Base-by-base conservation (phyloP, 2,888 invertebrate genomes). In the Euspilapteryx auroguttella region DNA sequence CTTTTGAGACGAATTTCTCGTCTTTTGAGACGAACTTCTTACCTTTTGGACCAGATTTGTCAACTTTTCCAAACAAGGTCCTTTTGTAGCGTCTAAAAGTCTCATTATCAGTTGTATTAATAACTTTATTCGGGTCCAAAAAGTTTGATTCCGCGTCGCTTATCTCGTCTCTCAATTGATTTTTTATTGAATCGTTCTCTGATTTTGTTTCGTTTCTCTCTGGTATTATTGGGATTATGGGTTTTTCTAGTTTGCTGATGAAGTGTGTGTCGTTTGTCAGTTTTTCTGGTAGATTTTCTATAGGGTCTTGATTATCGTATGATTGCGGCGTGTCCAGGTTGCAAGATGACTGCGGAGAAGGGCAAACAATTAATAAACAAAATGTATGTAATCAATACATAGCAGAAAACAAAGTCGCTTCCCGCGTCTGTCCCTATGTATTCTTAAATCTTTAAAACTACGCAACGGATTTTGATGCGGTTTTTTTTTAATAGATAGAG, bases 301-400 rank as follows among this genome's bases (percentile, higher is more conserved):
- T 25, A 0, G 66, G 57, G 27, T 68, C 71, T 34, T 63, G 69
- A 30, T 54, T 68, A 21, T 76, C 75, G 37, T 58, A 71, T 0
- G 61, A 53, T 35, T 71, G 73, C 0, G 68, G 58, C 0, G 64
- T 45, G 15, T 73, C 69, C 0, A 68, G 44, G n/a, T 58, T 68
- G 41, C 64, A 73, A 0, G 62, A 64, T 2, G 63, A 58, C 71
- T 62, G 50, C 3, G 1, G 1, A 35, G 10, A 10, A 17, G 17
- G 8, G 8, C 5, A 17, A 17, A 17, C 5, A 5, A 17, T 6
- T 17, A 17, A 6, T 17, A 17, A 17, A 6, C n/a, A n/a, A n/a
- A n/a, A n/a, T n/a, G n/a, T n/a, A n/a, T n/a, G n/a, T n/a, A n/a
- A n/a, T n/a, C n/a, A n/a, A n/a, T n/a, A n/a, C n/a, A n/a, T n/a